Percentiles rank a stretch among this genome's conserved stretches.
These are phyloP conservation scores for Ammodytes dubius DNA, from an alignment of 2,113 vertebrate genomes.

Conservation along the genomic window DNA sequence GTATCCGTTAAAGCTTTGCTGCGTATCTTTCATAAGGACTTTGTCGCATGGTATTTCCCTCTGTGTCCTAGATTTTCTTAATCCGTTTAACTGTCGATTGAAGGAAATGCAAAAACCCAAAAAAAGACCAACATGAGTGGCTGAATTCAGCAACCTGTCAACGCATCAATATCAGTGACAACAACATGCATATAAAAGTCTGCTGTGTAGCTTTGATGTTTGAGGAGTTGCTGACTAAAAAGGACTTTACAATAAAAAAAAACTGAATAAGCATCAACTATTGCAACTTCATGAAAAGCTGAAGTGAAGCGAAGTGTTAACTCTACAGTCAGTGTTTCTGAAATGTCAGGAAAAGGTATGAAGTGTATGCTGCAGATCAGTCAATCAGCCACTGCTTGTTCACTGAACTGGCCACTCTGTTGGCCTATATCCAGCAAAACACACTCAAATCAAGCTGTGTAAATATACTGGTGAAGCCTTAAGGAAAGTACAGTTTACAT, in stretches of 20 bases:
- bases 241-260: background rate
- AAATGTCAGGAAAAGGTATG: background rate
- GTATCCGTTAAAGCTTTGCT: background rate
- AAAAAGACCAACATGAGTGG: background rate
- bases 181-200: background rate
- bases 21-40: background rate
- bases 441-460: background rate
- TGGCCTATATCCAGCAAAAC: background rate
- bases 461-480: background rate
- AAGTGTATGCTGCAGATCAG: constrained; percentile 24
- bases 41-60: constrained; percentile 3
- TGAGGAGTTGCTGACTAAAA: background rate
- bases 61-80: background rate
- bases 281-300: background rate
- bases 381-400: background rate
- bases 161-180: background rate
- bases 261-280: background rate
- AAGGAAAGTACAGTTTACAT: constrained; percentile 1
- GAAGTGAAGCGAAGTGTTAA: background rate
- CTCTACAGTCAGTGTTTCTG: background rate
- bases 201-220: background rate
- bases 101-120: background rate
- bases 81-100: constrained; percentile 4
- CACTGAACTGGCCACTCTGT: background rate
- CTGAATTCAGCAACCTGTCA: background rate